Base-by-base conservation (phyloP, 2,888 invertebrate genomes). In the Calameuta filiformis region DNA sequence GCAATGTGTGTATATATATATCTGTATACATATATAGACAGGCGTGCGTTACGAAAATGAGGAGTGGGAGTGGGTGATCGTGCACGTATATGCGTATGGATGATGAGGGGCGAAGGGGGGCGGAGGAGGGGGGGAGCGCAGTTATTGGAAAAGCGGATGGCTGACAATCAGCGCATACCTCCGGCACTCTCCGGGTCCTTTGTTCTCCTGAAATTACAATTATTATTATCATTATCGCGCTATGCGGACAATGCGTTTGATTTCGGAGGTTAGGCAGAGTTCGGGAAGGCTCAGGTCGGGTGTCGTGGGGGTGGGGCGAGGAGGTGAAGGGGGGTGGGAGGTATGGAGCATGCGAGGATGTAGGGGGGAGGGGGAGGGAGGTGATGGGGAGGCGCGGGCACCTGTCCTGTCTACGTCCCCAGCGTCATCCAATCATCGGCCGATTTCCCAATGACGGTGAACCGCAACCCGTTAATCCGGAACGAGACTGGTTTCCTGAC, bases 201-300 rank as follows among this genome's bases (percentile, higher is more conserved):
- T 90, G 90, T 90, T 85, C 87, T 81, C 83, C 77, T 83, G 86
- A 88, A 89, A 91, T 91, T 89, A 90, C 90, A 90, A 90, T 90
- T 88, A 89, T 89, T 89, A 86, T 90, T 87, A 86, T 89, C 88
- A 91, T 91, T 90, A 90, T 90, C 89, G 89, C 81, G 89, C 86
- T 88, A 90, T 89, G 89, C 87, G 79, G 85, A 82, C 88, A 88
- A 90, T 90, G 90, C 89, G 88, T 90, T 90, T 89, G 90, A 89
- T 89, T 90, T 84, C 80, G 69, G 68, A 76, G 76, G 77, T 31
- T 37, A 40, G 15, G 40, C 40, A 15, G 40, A 40, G 40, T 80
- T 77, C 78, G 68, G 69, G 73, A 78, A 82, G 80, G 69, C 75
- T 73, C 75, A 76, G 79, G 68, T 79, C 77, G 77, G 79, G 78